Base-by-base conservation (phyloP, 2,113 vertebrate genomes). In the Spermophilus dauricus region DNA sequence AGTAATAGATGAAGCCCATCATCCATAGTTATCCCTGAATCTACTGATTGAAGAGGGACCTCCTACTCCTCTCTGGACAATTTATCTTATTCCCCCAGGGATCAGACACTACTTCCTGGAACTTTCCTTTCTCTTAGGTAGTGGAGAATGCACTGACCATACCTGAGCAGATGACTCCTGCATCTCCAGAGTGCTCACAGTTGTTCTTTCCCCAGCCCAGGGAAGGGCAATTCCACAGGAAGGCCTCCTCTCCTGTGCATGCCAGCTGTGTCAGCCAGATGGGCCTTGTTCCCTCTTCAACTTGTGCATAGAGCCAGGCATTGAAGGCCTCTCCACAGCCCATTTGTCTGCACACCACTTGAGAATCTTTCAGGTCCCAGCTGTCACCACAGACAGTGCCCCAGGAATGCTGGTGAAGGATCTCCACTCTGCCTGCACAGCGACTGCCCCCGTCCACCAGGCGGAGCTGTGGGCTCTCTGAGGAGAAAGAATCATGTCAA, bases 371-470 rank as follows among this genome's bases (percentile, higher is more conserved):
- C 89, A 96, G 56, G 89, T 92, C 96, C 97, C 96, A 97, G 75
- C 1, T 0, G 20, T 86, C 37, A 63, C 78, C 37, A 26, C 95
- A 97, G 51, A 97, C 12, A 72, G 94, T 96, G 26, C 87, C 95
- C 97, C 95, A 94, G 70, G 58, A 37, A 12, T 20, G 45, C 0
- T 91, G 63, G 17, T 97, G 97, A 18, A 98, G 97, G 91, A 99
- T 37, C 56, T 99, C 98, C 93, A 99, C 97, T 98, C 98, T 98
- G 8, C 98, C 98, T 7, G 97, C 94, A 0, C 99, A 99, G 12
- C 4, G 98, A 2, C 87, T 32, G 13, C 75, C 93, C 34, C 97
- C 98, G 2, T 96, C 97, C 92, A 94, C 95, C 88, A 99, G 96
- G 93, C 95, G 97, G 39, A 98, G 94, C 65, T 61, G 96, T 53